Evolutionary conservation across 2,888 invertebrate species (phyloP), one percentile per base, ranked within the genome.

Genomic region (Pandemis cinnamomeana): DNA sequence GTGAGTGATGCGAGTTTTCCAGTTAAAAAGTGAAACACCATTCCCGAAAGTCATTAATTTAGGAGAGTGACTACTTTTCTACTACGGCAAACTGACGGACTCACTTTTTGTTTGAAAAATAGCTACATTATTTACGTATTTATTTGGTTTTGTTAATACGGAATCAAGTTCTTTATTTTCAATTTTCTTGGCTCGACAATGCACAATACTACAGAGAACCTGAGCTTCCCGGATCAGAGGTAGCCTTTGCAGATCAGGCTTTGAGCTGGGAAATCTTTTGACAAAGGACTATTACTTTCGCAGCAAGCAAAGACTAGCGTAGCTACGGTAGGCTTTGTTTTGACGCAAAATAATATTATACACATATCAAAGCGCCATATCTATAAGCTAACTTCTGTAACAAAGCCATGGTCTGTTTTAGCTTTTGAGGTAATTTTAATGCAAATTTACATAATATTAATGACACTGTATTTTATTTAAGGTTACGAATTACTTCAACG

Each of bases 41-140:
- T 70, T 70, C 62, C 48, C 51, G 15, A 13, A 15, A 36, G n/a
- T 62, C 42, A 62, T 70, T 70, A 62, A 48, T 70, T 41, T 46
- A 20, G 63, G 46, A 63, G 46, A 63, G 46, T 20, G 20, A 46
- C 46, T 27, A n/a, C 41, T 46, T 63, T 61, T 20, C 20, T 46
- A 11, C 63, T 63, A 3, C 42, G n/a, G 7, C 20, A 46, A 46
- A 63, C 20, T 20, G 55, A 20, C 27, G 27, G 27, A 36, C 27
- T 10, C 2, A 20, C 7, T 55, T 55, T 3, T 15, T 7, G 7
- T 13, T 15, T 8, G 4, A 20, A 55, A 55, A 55, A 20, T 8
- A 8, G 20, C 55, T 15, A 8, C 0, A 51, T 10, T 5, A 51
- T 51, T 5, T 46, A 46, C 3, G 10, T 46, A n/a, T 51, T 51